These are phyloP conservation scores for Nannospalax galili DNA, from an alignment of 2,113 vertebrate species.

Conservation along the genomic window DNA sequence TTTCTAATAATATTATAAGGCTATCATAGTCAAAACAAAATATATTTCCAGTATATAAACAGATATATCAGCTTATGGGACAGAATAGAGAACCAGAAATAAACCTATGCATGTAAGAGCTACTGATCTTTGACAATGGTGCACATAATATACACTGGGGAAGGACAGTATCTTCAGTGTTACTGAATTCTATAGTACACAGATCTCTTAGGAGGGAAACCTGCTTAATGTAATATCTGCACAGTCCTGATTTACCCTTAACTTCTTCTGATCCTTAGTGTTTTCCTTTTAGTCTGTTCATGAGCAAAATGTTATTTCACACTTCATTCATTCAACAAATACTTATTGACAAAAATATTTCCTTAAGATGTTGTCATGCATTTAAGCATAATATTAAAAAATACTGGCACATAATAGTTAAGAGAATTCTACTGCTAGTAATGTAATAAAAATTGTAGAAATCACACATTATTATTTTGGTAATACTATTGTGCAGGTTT, in stretches of 20 bases:
- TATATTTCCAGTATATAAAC: not conserved
- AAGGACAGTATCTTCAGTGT: not conserved
- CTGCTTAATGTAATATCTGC: not conserved
- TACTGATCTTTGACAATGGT: not conserved
- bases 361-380: not conserved
- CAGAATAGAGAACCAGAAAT: not conserved
- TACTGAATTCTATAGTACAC: not conserved
- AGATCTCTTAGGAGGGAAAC: not conserved
- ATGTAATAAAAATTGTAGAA: not conserved
- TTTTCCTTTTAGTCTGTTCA: not conserved
- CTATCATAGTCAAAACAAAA: not conserved
- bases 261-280: not conserved
- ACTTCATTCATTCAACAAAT: conserved; percentile 10
- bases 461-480: not conserved
- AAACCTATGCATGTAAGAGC: not conserved
- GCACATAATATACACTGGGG: not conserved
- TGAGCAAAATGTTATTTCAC: not conserved
- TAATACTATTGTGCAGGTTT: not conserved
- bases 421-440: not conserved
- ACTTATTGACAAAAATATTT: not conserved
- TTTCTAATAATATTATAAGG: not conserved
- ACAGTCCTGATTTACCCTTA: not conserved
- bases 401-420: not conserved
- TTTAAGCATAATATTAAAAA: conserved; percentile 36
- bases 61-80: not conserved